Base-by-base conservation (phyloP, 1,140 invertebrate species). In the Cotesia vestalis region DNA sequence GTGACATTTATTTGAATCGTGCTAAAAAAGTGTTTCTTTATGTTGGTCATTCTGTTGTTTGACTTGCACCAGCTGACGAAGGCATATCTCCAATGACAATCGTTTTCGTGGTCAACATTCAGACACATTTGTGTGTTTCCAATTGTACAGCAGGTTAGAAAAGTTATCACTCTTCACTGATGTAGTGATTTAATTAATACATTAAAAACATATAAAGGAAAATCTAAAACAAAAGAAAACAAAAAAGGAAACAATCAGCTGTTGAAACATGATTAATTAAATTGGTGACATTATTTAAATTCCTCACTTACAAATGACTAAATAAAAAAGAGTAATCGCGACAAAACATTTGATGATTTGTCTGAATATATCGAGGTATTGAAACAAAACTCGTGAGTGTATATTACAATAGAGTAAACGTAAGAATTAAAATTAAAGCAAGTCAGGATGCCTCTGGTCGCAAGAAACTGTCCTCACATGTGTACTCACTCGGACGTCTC, bases 401-500 rank as follows among this genome's bases (percentile, higher is more conserved):
- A 9, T 63, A 63, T 34, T 36, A 40, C 46, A 46, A 35, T 61
- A 74, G 17, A 74, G 17, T 66, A 35, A 51, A 51, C 12, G 38
- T 64, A 20, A 4, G 62, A 55, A 46, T 46, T 74, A 8, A 64
- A 61, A 51, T 64, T 46, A 62, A 61, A 59, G 71, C 12, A 72
- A 27, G 2, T 34, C 20, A 59, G 71, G 74, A 87, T 87, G 85
- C 83, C 84, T 74, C 61, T 85, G 12, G 75, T 84, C n/a, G 77
- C 79, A 63, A 78, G 77, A 52, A 84, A 84, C 36, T 87, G 85
- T 68, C 78, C 80, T 52, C 84, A 87, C 70, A 73, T 85, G 67
- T 79, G 73, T 36, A 81, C 78, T 63, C 79, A 80, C 52, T 76
- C 78, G 63, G 83, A 85, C 77, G 75, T 85, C 27, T 64, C 77